A percentile compares a stretch with the other conserved stretches of the same genome.
phyloP scores from a whole-genome alignment of 2,888 invertebrate genomes.

The Apodemia duryi region DNA sequence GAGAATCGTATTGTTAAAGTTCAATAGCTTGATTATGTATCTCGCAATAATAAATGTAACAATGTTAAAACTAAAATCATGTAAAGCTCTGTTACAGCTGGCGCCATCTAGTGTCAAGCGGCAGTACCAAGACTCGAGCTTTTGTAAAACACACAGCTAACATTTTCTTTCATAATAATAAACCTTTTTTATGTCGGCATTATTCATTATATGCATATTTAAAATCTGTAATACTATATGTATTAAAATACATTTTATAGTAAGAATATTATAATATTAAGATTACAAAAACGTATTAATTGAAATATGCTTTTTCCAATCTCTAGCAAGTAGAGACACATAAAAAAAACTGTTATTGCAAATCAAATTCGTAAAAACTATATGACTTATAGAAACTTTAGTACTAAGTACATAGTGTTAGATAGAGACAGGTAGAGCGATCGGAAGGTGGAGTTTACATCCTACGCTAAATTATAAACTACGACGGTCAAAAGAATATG shows the following conservation, averaged over 20 bases:
- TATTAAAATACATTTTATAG: not conserved
- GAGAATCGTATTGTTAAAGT: not conserved
- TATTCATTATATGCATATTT: too few relatives aligned
- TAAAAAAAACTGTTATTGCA: not conserved
- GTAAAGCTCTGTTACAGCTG: conserved; percentile 33
- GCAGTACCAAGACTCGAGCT: conserved; percentile 39
- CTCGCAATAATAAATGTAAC: not conserved
- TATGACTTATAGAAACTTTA: not conserved
- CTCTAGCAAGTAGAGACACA: not conserved
- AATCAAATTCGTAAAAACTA: not conserved
- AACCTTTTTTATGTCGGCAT: too few relatives aligned
- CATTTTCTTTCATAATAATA: not conserved
- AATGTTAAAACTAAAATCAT: not conserved
- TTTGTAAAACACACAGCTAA: conserved; percentile 19
- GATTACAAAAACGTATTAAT: too few relatives aligned
- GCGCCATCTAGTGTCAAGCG: conserved; percentile 66
- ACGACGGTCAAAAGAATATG: conserved; percentile 39
- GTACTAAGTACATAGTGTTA: conserved; percentile 32
- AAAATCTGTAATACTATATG: not conserved
- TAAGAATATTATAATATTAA: too few relatives aligned
- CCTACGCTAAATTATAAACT: conserved; percentile 32
- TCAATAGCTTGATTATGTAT: not conserved
- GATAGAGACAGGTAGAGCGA: conserved; percentile 62
- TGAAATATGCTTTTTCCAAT: too few relatives aligned
- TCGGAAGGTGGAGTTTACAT: conserved; percentile 49